Base-by-base conservation (phyloP, 2,113 vertebrate genomes). In the Ascaphus truei region DNA sequence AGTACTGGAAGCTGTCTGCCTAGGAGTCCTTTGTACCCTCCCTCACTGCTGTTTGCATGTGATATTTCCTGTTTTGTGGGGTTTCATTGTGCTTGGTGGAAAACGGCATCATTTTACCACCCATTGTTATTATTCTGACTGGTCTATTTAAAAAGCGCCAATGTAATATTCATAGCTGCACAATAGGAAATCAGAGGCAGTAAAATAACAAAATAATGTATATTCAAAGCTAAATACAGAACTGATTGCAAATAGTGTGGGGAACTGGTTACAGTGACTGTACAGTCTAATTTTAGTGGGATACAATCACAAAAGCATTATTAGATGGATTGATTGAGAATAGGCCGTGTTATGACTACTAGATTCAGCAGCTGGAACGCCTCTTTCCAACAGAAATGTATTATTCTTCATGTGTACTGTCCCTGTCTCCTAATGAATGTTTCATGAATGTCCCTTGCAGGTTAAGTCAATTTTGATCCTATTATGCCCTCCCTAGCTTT, bases 401-500 rank as follows among this genome's bases (percentile, higher is more conserved):
- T n/a, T n/a, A 31, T 50, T 20, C 37, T 20, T 45, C 20, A 51
- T 52, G n/a, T 56, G 45, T 18, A 15, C 26, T 31, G 45, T 48
- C 30, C 22, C 25, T 5, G 1, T 20, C n/a, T 41, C 18, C 12
- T 56, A 67, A 56, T 55, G 63, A 56, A 57, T 67, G 25, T 67
- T 67, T 67, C 26, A 67, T 67, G 63, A 33, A 45, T 43, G 51
- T 30, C 23, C 47, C 47, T 64, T 53, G 50, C 41, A 41, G 36
- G 27, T 23, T 66, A 66, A 66, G 56, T 66, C 50, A 55, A 41
- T 55, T 66, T 55, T 22, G 7, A 30, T 43, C 63, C 53, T 41
- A 48, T 48, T 15, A 3, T 26, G 13, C 39, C 0, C 53, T 68
- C 29, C 53, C 39, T 25, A n/a, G 9, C 11, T n/a, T n/a, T 50